Evolutionary conservation across 2,888 invertebrate genomes (phyloP).

Genomic region (Cynaeus angustus): DNA sequence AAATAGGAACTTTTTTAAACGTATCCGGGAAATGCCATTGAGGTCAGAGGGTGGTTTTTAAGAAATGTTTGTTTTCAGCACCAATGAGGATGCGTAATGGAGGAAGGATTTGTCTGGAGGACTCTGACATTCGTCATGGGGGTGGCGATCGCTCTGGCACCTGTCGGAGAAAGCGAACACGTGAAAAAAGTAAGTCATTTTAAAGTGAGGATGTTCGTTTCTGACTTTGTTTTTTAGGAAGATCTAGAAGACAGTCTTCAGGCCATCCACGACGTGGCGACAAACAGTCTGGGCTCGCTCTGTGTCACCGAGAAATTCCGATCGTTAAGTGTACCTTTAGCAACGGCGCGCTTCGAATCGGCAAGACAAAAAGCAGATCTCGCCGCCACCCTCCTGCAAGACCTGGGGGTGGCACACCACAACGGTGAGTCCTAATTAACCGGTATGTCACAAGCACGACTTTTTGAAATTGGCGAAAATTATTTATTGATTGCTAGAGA

Average conservation of each 20-base stretch:
- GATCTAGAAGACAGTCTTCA: slow-evolving; percentile 73
- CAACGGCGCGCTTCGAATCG: slow-evolving; percentile 82
- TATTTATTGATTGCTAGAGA: too few relatives aligned
- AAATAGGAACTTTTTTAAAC: not conserved
- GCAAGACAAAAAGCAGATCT: slow-evolving; percentile 87
- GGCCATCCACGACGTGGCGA: slow-evolving; percentile 84
- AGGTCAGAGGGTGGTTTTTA: slow-evolving; percentile 3
- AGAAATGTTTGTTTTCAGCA: slow-evolving; percentile 63
- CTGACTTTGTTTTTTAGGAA: slow-evolving; percentile 48
- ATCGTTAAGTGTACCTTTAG: slow-evolving; percentile 80
- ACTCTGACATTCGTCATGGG: slow-evolving; percentile 63
- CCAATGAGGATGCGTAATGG: slow-evolving; percentile 72
- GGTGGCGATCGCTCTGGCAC: slow-evolving; percentile 63
- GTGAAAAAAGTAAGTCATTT: slow-evolving; percentile 69
- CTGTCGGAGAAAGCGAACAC: slow-evolving; percentile 66
- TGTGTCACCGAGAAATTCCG: slow-evolving; percentile 83
- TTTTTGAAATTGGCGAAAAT: too few relatives aligned
- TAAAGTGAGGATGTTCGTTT: too few relatives aligned
- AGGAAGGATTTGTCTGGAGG: slow-evolving; percentile 66
- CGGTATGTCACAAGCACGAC: slow-evolving; percentile 3
- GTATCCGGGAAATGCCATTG: slow-evolving; percentile 14
- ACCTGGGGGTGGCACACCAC: slow-evolving; percentile 80
- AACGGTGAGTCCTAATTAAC: slow-evolving; percentile 71
- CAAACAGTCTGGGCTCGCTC: slow-evolving; percentile 81
- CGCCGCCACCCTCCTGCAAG: slow-evolving; percentile 83